Conservation (phyloP, 2,888 invertebrate species). For the Helleia helle region DNA sequence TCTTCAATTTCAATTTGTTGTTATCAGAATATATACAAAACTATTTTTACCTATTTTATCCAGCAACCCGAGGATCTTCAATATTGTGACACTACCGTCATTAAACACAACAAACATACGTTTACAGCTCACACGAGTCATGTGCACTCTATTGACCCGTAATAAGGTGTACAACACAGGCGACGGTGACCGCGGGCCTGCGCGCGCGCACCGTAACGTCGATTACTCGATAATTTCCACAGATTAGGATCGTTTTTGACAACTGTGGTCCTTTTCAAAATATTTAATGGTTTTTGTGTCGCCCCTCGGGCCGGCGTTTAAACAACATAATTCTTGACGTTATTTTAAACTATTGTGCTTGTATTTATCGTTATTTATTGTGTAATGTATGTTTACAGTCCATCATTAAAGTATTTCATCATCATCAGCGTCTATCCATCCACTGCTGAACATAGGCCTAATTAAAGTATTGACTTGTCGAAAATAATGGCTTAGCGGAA, state of each 20-base stretch:
- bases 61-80: constrained; percentile 24
- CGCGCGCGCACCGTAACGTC: constrained; percentile 62
- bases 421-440: too few species aligned
- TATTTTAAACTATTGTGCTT: too few species aligned
- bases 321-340: too few species aligned
- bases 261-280: constrained; percentile 26
- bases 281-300: constrained; percentile 9
- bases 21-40: too few species aligned
- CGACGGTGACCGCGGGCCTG: constrained; percentile 27
- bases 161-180: neutral
- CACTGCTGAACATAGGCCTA: too few species aligned
- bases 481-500: too few species aligned
- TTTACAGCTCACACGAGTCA: neutral
- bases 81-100: constrained; percentile 65
- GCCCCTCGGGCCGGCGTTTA: neutral
- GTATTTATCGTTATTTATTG: too few species aligned
- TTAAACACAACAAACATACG: constrained; percentile 39
- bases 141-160: constrained; percentile 7
- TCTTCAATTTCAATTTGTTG: too few species aligned
- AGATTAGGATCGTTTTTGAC: constrained; percentile 65
- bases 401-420: too few species aligned
- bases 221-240: constrained; percentile 68
- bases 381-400: too few species aligned
- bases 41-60: too few species aligned
- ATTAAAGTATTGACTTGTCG: too few species aligned